Evolutionary conservation across 2,113 vertebrate species (phyloP), one percentile per base, ranked within the genome.

Genomic region (Ophthalmolycus amberensis): DNA sequence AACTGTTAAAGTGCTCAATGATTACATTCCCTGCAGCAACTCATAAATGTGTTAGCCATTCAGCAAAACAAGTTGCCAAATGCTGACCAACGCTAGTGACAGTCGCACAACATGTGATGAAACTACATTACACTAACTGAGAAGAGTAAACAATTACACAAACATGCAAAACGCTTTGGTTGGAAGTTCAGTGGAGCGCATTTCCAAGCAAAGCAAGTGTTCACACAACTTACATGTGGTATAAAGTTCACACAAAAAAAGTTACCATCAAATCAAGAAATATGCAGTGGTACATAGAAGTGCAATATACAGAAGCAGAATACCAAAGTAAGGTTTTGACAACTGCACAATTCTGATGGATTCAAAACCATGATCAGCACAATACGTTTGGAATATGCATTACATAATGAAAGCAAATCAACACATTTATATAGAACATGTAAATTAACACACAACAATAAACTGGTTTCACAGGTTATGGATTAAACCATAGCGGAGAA

Each of bases 121-220:
- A 82, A 86, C 71, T 89, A 85, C 73, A 79, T 87, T 89, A 89
- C 88, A 84, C 79, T 76, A 77, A 91, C 85, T 74, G 71, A 90
- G 85, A 88, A 85, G 42, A 77, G 84, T 88, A 82, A 86, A 95
- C 91, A 84, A 86, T 90, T 93, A 90, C 92, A 94, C 92, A 94
- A 89, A 94, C 95, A 95, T 95, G 95, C 95, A 95, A 94, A 95
- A 94, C 86, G 94, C 94, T 95, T 92, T 91, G 93, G 90, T 91
- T 94, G 92, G 89, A 94, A 92, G 91, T 76, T 90, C 71, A 83
- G 78, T 72, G 85, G 71, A 82, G 82, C 69, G 34, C 75, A 89
- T 88, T 93, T 93, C 90, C 91, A 90, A 93, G 92, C 88, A 93
- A 89, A 92, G 92, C 88, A 89, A 92, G 84, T 89, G 72, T 88